phyloP scores from a whole-genome alignment of 2,797 vertebrate genomes.

The Varecia variegata region DNA sequence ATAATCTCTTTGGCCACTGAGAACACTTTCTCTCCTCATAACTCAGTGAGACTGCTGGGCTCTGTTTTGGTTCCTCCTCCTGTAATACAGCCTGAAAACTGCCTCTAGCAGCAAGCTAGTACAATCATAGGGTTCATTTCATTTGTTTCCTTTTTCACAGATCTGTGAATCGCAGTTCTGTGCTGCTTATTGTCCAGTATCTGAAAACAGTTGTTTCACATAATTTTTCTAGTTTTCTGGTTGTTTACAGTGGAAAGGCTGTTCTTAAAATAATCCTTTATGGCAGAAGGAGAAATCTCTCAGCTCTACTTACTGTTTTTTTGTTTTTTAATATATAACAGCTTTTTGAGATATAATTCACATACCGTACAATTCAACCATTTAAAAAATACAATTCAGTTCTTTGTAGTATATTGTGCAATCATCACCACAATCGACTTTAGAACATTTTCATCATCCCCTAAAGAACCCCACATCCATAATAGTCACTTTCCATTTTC shows the following conservation, averaged over 20 bases:
- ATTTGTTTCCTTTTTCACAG: neutral
- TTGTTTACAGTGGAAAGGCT: neutral
- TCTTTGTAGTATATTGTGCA: neutral
- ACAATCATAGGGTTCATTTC: neutral
- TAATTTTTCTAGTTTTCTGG: neutral
- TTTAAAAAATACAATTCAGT: neutral
- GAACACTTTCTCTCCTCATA: neutral
- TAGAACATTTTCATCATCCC: neutral
- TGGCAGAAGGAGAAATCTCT: constrained; percentile 2
- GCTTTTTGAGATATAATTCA: neutral
- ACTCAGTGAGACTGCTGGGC: neutral
- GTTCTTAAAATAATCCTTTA: neutral
- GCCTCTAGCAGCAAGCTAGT: neutral
- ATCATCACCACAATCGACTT: neutral
- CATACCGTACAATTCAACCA: neutral
- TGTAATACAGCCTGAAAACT: neutral
- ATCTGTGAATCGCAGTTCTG: neutral
- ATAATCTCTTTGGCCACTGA: neutral
- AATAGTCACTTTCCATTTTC: neutral
- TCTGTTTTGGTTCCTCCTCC: neutral
- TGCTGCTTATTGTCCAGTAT: neutral
- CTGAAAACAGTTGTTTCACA: neutral
- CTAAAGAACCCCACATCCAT: neutral
- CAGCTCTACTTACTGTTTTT: neutral
- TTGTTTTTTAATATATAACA: neutral